Evolutionary conservation across 2,113 vertebrate species (phyloP).

Genomic region (Crotalus helleri): DNA sequence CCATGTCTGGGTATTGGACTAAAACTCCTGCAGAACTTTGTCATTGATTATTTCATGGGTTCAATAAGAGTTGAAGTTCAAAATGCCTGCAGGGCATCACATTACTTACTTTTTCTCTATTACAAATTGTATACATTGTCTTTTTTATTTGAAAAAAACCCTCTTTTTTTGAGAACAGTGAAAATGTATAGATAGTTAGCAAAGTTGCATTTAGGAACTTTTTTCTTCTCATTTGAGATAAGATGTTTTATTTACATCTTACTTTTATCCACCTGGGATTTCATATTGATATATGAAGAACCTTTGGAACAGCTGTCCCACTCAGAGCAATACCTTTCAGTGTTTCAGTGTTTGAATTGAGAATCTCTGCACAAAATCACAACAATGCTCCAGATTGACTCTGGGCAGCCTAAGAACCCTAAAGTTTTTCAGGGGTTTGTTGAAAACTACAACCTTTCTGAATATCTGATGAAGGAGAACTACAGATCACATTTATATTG

Average conservation of each 20-base stretch:
- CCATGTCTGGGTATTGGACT: background rate
- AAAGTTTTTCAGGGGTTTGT: constrained; percentile 72
- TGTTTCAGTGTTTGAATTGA: constrained; percentile 74
- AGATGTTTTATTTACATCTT: constrained; percentile 65
- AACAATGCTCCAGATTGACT: constrained; percentile 74
- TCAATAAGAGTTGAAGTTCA: background rate
- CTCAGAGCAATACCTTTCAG: constrained; percentile 61
- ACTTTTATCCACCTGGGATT: constrained; percentile 44
- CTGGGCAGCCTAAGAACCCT: constrained; percentile 72
- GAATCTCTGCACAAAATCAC: constrained; percentile 67
- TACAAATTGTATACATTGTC: background rate
- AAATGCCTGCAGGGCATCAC: background rate
- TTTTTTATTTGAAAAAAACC: background rate
- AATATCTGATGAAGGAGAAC: constrained; percentile 72
- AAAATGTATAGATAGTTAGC: background rate
- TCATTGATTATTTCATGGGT: background rate
- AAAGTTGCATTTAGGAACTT: background rate
- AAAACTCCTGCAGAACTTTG: background rate
- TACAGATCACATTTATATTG: constrained; percentile 65
- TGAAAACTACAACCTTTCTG: constrained; percentile 67
- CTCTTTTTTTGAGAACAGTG: constrained; percentile 7
- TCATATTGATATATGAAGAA: constrained; percentile 40
- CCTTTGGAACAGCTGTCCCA: constrained; percentile 61
- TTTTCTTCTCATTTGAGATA: constrained; percentile 11
- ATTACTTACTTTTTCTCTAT: background rate